Evolutionary conservation across 1,140 invertebrate genomes (phyloP).

Genomic region (Neodiprion virginianus): DNA sequence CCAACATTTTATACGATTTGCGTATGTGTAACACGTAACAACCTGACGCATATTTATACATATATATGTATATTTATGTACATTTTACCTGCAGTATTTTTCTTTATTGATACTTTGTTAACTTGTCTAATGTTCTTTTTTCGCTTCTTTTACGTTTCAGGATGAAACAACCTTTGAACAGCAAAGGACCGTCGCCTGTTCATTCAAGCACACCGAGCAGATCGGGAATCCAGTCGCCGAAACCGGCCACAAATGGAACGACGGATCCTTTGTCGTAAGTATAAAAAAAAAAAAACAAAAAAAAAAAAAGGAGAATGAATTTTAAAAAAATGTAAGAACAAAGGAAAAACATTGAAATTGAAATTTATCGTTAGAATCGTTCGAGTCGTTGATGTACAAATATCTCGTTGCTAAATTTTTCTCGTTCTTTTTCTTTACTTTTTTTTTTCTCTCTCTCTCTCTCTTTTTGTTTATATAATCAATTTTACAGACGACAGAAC

Average conservation of each 20-base stretch:
- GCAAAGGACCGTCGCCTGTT: constrained; percentile 56
- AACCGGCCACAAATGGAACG: constrained; percentile 52
- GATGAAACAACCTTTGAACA: constrained; percentile 52
- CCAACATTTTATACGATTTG: no score
- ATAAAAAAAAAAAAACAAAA: background rate
- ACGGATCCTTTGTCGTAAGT: constrained; percentile 53
- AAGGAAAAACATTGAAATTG: background rate
- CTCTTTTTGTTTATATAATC: background rate
- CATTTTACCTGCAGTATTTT: no score
- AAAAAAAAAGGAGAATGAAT: no score
- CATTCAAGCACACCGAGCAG: constrained; percentile 50
- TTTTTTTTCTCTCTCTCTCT: constrained; percentile 22
- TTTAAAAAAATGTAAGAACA: no score
- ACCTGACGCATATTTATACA: no score
- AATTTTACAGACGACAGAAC: constrained; percentile 51
- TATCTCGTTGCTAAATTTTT: background rate
- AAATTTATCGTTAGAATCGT: constrained; percentile 7
- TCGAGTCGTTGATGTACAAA: background rate
- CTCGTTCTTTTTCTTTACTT: background rate
- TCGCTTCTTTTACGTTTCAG: constrained; percentile 40
- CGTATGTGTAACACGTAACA: no score
- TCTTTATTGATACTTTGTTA: no score
- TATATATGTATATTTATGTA: no score
- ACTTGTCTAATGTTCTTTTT: background rate
- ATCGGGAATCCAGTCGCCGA: constrained; percentile 57